Percentiles rank a stretch among this genome's conserved stretches.
Conservation (phyloP, 2,113 vertebrate species). For the Casuarius casuarius region DNA sequence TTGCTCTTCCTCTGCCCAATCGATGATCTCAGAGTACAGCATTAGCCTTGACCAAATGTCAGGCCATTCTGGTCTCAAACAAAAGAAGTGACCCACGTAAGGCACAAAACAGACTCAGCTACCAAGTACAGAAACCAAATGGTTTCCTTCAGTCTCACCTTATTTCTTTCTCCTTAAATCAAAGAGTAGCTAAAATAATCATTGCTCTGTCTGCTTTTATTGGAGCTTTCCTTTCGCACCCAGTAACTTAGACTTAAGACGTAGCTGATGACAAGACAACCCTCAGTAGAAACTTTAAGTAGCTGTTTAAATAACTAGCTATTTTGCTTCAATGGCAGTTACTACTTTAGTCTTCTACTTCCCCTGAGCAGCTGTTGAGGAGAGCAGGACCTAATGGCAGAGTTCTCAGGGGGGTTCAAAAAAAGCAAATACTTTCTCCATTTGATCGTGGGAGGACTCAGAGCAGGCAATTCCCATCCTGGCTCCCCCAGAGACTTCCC, state of each 20-base stretch:
- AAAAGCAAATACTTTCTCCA: neutral
- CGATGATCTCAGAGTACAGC: neutral
- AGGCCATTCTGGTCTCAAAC: neutral
- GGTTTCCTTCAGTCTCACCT: neutral
- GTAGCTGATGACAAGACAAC: neutral
- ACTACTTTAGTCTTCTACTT: neutral
- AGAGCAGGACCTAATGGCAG: neutral
- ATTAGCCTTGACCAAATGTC: neutral
- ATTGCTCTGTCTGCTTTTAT: neutral
- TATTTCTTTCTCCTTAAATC: neutral
- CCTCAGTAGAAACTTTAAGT: neutral
- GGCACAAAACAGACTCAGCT: neutral
- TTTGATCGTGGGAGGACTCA: neutral
- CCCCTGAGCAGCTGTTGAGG: neutral
- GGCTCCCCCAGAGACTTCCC: neutral
- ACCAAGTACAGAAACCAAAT: neutral
- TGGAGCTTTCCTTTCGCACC: neutral
- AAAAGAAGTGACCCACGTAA: accelerated
- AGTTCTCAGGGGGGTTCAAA: neutral
- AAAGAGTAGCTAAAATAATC: neutral
- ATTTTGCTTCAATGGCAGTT: neutral
- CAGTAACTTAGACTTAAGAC: neutral
- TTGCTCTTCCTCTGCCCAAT: neutral
- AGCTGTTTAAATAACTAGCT: neutral
- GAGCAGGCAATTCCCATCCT: neutral